Conservation (phyloP, 2,113 vertebrate species). For the Anser cygnoides region DNA sequence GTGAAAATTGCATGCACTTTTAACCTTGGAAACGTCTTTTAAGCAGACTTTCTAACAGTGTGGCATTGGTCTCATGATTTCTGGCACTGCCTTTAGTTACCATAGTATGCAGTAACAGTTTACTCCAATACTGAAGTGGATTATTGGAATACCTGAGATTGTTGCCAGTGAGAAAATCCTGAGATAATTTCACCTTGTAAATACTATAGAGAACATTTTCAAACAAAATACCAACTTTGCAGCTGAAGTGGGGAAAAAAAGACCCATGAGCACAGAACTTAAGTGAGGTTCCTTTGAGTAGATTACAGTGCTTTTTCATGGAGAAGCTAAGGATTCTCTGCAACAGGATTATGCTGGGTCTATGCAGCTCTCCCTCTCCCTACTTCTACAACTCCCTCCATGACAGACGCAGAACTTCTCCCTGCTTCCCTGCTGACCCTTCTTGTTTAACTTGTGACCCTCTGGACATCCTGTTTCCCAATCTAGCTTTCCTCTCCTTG, state of each 20-base stretch:
- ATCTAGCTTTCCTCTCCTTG: not conserved
- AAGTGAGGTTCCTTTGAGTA: not conserved
- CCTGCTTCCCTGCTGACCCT: not conserved
- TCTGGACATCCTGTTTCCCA: not conserved
- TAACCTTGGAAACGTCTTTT: not conserved
- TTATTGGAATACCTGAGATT: conserved; percentile 34
- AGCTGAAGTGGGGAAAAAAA: not conserved
- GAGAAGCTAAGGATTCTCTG: not conserved
- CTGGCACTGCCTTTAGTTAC: not conserved
- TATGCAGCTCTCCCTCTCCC: not conserved
- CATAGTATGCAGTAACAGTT: not conserved
- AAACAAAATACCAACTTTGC: conserved; percentile 11
- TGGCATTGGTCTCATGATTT: not conserved
- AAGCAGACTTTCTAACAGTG: not conserved
- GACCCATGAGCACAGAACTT: not conserved
- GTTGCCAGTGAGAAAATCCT: not conserved
- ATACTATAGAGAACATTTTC: not conserved
- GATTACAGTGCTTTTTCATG: not conserved
- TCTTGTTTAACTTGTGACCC: not conserved
- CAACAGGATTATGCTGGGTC: not conserved
- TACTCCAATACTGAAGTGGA: conserved; percentile 11
- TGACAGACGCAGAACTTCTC: not conserved
- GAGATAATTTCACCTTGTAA: not conserved
- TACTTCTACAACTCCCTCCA: not conserved
- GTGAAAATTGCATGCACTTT: not conserved